Evolutionary conservation across 1,140 invertebrate species (phyloP).

Genomic region (Panulirus ornatus): DNA sequence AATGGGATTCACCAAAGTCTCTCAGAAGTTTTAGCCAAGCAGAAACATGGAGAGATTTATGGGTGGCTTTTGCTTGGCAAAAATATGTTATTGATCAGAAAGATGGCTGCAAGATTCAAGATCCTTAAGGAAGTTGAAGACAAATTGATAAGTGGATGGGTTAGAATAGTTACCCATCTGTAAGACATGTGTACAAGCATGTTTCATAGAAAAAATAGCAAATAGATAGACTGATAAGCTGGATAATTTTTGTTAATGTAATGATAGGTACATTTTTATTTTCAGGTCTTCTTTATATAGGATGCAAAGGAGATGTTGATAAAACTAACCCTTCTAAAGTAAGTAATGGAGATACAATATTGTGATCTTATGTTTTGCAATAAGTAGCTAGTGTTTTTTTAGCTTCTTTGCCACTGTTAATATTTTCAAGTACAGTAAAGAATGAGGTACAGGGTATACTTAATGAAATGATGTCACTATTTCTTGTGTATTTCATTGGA

Average conservation of each 20-base stretch:
- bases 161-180: neutral
- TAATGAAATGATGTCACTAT: neutral
- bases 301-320: conserved; percentile 46
- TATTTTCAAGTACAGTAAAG: neutral
- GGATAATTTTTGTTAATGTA: neutral
- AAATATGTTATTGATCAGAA: neutral
- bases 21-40: too few species aligned
- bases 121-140: neutral
- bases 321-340: conserved; percentile 61
- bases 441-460: neutral
- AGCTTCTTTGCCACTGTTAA: neutral
- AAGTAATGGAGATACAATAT: neutral
- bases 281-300: conserved; percentile 61
- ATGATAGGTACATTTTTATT: neutral
- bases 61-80: neutral
- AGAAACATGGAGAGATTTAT: too few species aligned
- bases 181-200: neutral
- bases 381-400: neutral
- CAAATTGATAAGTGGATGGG: neutral
- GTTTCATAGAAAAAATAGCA: neutral
- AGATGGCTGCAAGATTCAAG: too few species aligned
- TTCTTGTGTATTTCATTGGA: neutral
- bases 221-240: too few species aligned
- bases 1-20: too few species aligned
- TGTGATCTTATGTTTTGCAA: neutral